Percentiles rank a stretch among this genome's conserved stretches.
Evolutionary conservation across 2,888 invertebrate genomes (phyloP).

Genomic region (Baronia brevicornis): DNA sequence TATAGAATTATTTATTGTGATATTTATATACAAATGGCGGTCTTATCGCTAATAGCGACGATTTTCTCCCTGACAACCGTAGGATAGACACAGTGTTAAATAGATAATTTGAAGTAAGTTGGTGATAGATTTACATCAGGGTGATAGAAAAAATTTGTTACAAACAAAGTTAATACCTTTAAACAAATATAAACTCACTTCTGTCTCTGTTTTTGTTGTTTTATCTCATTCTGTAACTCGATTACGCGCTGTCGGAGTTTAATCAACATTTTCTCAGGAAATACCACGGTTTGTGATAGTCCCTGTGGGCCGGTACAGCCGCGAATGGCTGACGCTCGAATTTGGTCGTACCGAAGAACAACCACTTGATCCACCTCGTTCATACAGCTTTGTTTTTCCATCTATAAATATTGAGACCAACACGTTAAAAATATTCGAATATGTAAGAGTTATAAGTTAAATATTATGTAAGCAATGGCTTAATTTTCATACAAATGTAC

Average conservation of each 20-base stretch:
- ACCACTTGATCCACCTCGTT: constrained; percentile 85
- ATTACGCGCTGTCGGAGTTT: constrained; percentile 77
- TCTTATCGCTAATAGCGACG: too few species aligned
- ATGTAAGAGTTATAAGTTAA: too few species aligned
- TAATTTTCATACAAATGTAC: too few species aligned
- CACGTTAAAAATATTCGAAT: too few species aligned
- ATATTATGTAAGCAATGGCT: too few species aligned
- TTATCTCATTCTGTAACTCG: constrained; percentile 79
- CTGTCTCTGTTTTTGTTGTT: constrained; percentile 76
- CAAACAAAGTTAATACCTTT: neutral
- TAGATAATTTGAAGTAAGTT: too few species aligned
- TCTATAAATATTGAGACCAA: too few species aligned
- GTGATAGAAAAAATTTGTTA: neutral
- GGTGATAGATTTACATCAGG: neutral
- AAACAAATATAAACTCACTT: constrained; percentile 50
- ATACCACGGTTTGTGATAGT: constrained; percentile 73
- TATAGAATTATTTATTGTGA: too few species aligned
- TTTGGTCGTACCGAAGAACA: constrained; percentile 81
- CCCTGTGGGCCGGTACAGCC: constrained; percentile 57
- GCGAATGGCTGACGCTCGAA: constrained; percentile 66
- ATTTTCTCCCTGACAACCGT: too few species aligned
- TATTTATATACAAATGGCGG: too few species aligned
- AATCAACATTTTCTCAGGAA: constrained; percentile 76
- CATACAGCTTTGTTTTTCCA: constrained; percentile 83
- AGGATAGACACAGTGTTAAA: too few species aligned